These are phyloP conservation scores for Pseudochirops corinnae DNA, from an alignment of 2,797 vertebrate genomes.

Conservation along the genomic window DNA sequence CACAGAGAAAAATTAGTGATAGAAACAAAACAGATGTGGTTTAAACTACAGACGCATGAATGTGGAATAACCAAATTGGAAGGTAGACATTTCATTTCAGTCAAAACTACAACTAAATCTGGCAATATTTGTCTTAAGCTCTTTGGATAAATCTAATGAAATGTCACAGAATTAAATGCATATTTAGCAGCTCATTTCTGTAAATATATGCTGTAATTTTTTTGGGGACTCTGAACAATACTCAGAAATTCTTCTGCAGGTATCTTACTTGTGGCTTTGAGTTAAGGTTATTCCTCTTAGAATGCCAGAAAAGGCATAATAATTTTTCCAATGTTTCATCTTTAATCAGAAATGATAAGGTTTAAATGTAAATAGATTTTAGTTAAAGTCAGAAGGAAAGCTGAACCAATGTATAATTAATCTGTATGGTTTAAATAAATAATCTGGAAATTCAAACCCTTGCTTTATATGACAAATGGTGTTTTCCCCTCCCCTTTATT, in stretches of 20 bases:
- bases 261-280: background rate
- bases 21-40: background rate
- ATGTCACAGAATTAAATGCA: background rate
- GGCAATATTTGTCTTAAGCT: background rate
- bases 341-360: background rate
- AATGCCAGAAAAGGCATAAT: slow-evolving; percentile 19
- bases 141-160: background rate
- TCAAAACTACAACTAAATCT: slow-evolving; percentile 18
- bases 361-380: slow-evolving; percentile 8
- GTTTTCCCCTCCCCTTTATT: background rate
- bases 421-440: slow-evolving; percentile 10
- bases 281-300: slow-evolving; percentile 26
- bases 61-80: background rate
- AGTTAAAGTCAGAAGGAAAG: background rate
- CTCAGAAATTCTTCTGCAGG: background rate
- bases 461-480: background rate
- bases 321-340: background rate
- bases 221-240: background rate
- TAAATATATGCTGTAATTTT: slow-evolving; percentile 5
- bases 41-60: background rate
- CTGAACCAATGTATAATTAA: background rate
- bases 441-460: background rate
- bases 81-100: slow-evolving; percentile 13
- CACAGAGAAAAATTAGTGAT: slow-evolving; percentile 1
- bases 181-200: background rate